These are phyloP conservation scores for Pygoscelis adeliae DNA, from an alignment of 2,113 vertebrate species.

Conservation along the genomic window DNA sequence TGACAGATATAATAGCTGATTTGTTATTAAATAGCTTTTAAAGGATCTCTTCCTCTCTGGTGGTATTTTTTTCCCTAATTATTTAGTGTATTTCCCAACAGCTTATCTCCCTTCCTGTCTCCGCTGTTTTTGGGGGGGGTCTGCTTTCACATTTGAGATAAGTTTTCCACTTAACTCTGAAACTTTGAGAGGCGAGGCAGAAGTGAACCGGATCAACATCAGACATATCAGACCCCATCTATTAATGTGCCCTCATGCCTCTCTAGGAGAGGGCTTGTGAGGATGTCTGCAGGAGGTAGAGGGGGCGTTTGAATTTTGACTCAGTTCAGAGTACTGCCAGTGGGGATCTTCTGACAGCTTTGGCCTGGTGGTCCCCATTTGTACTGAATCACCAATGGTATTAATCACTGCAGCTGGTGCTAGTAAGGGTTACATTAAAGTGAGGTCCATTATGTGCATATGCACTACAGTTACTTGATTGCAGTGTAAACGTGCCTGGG, in stretches of 20 bases:
- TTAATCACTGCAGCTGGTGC: background rate
- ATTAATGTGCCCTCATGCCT: background rate
- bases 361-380: background rate
- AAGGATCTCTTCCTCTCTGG: constrained; percentile 21
- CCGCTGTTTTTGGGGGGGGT: background rate
- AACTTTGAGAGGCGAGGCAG: constrained; percentile 11
- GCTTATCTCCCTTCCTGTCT: constrained; percentile 1
- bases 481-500: background rate
- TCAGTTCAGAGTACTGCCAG: background rate
- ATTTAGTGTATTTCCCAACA: background rate
- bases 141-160: constrained; percentile 12
- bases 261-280: background rate
- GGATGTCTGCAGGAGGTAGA: background rate
- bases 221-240: background rate
- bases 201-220: background rate
- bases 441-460: too few relatives aligned
- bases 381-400: background rate
- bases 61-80: constrained; percentile 11
- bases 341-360: background rate
- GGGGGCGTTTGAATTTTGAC: background rate
- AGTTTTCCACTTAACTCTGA: constrained; percentile 42
- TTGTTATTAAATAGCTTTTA: constrained; percentile 59
- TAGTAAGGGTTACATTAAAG: background rate
- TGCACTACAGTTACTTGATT: background rate
- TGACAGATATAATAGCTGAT: constrained; percentile 65